A percentile compares a stretch with the other conserved stretches of the same genome.
phyloP scores from a whole-genome alignment of 2,113 vertebrate genomes.

The Edolisoma coerulescens region DNA sequence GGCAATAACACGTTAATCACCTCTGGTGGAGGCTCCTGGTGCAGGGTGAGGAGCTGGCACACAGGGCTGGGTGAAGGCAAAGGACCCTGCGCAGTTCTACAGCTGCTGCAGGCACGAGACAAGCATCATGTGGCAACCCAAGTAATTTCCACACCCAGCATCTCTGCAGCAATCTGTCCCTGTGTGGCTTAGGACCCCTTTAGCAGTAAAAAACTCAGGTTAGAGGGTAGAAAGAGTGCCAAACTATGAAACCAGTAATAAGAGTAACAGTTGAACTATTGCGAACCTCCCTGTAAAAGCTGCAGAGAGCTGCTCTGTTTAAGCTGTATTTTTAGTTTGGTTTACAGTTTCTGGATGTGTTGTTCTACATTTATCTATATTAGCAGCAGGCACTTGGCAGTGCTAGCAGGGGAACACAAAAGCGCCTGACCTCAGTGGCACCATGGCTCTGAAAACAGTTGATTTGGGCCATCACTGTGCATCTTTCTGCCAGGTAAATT shows the following conservation, averaged over 20 bases:
- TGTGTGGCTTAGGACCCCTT: neutral
- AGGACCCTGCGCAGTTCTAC: rapidly evolving
- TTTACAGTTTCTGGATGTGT: neutral
- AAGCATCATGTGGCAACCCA: neutral
- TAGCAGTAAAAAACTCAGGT: neutral
- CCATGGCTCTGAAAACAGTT: neutral
- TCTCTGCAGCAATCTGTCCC: neutral
- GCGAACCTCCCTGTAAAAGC: neutral
- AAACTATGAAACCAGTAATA: neutral
- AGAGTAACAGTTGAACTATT: neutral
- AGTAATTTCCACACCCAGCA: neutral
- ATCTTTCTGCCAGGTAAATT: neutral
- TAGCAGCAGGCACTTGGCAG: neutral
- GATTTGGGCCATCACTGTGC: neutral
- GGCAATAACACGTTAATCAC: neutral
- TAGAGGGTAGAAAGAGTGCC: neutral
- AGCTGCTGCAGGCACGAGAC: neutral
- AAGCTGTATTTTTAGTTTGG: neutral
- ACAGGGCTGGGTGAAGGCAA: neutral
- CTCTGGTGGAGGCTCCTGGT: neutral
- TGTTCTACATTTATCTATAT: neutral
- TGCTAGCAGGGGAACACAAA: neutral
- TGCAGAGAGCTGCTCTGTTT: neutral
- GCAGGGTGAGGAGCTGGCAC: neutral
- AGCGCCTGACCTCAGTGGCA: neutral